Evolutionary conservation across 1,140 invertebrate genomes (phyloP).

Genomic region (Eubasilissa regina): DNA sequence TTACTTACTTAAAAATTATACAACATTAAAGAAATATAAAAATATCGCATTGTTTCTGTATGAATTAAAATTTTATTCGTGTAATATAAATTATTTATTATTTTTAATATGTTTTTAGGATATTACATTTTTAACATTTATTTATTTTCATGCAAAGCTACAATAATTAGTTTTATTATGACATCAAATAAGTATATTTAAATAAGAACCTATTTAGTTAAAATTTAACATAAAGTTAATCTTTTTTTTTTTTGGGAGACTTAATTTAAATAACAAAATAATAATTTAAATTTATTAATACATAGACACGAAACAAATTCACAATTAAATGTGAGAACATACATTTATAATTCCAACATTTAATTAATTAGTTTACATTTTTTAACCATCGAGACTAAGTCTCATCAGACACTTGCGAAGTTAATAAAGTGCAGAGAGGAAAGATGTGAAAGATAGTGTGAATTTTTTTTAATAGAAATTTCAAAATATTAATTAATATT

Average conservation of each 20-base stretch:
- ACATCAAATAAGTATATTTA: neutral
- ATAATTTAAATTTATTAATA: no score
- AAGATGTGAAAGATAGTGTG: neutral
- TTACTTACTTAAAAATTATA: neutral
- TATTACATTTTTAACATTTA: neutral
- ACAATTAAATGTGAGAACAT: constrained; percentile 8
- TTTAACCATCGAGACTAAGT: neutral
- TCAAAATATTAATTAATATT: no score
- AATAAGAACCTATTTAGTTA: neutral
- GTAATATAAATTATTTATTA: neutral
- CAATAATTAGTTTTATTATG: neutral
- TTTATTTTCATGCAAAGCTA: neutral
- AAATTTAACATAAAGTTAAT: neutral
- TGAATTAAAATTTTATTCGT: neutral
- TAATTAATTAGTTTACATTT: constrained; percentile 22
- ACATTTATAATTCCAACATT: constrained; percentile 24
- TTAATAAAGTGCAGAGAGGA: neutral
- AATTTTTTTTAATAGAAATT: no score
- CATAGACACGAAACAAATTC: no score
- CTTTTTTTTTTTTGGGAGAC: no score
- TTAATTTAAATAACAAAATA: no score
- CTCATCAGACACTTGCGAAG: constrained; percentile 1
- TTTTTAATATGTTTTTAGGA: neutral
- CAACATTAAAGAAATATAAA: neutral
- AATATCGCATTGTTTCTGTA: neutral